phyloP scores from a whole-genome alignment of 2,888 invertebrate species.

The Aethes cnicana region DNA sequence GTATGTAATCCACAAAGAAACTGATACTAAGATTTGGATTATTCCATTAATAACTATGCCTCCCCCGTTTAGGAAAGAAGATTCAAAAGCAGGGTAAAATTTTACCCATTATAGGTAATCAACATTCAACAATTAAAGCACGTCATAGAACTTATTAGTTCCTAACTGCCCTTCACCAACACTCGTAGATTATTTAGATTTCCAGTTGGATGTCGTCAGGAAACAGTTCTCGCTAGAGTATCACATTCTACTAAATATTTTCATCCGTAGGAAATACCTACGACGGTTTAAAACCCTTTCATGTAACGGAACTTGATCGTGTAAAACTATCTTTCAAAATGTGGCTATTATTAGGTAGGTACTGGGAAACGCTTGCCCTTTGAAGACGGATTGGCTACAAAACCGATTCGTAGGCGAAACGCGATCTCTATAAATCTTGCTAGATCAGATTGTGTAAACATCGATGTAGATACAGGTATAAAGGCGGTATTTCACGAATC shows the following conservation, averaged over 20 bases:
- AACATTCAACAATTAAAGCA: no score
- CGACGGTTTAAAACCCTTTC: slow-evolving; percentile 27
- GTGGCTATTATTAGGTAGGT: neutral
- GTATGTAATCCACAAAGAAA: no score
- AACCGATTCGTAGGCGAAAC: slow-evolving; percentile 30
- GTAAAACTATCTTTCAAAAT: slow-evolving; percentile 22
- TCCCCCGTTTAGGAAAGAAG: slow-evolving; percentile 1
- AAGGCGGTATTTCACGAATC: neutral
- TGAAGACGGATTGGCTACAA: slow-evolving; percentile 18
- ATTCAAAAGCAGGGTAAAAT: no score
- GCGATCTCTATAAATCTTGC: slow-evolving; percentile 52
- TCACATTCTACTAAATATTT: no score
- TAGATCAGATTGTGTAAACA: slow-evolving; percentile 40
- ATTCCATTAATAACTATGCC: no score
- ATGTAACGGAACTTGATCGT: slow-evolving; percentile 34
- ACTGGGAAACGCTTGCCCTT: slow-evolving; percentile 20
- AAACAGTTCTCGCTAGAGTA: slow-evolving; percentile 6
- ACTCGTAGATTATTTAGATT: no score
- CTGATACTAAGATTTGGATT: no score
- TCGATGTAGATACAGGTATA: neutral
- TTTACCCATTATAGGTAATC: no score
- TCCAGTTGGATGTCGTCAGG: no score
- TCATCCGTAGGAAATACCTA: no score
- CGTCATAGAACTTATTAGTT: no score
- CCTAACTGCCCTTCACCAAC: no score